Conservation (phyloP, 2,888 invertebrate species). For the Beris chalybata region DNA sequence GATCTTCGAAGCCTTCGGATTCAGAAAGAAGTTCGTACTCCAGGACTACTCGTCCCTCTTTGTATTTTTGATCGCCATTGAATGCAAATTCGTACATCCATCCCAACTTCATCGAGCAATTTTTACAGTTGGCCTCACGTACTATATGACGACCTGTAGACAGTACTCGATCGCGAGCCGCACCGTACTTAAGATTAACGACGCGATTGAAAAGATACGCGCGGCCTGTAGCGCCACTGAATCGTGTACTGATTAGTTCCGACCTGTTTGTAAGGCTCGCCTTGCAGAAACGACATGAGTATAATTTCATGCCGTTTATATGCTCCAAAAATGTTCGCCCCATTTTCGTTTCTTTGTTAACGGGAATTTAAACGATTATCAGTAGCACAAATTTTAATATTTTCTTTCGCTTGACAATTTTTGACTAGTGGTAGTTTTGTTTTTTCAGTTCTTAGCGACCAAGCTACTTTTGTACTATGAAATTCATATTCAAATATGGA, state of each 20-base stretch:
- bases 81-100: conserved; percentile 99
- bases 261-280: conserved; percentile 93
- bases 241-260: conserved; percentile 93
- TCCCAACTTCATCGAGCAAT: conserved; percentile 92
- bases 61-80: conserved; percentile 93
- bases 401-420: too few relatives aligned
- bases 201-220: conserved; percentile 96
- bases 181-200: conserved; percentile 92
- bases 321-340: conserved; percentile 93
- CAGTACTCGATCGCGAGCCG: conserved; percentile 96
- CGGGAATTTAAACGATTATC: too few relatives aligned
- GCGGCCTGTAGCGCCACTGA: conserved; percentile 96
- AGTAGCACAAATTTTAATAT: too few relatives aligned
- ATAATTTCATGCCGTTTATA: conserved; percentile 89
- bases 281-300: conserved; percentile 94
- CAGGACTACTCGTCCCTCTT: conserved; percentile 94
- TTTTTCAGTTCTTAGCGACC: too few relatives aligned
- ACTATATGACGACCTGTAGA: conserved; percentile 98
- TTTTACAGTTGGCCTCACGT: conserved; percentile 96
- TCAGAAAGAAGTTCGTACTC: conserved; percentile 95
- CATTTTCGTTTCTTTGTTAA: too few relatives aligned
- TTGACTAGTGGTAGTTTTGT: too few relatives aligned
- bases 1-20: conserved; percentile 72
- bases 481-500: too few relatives aligned
- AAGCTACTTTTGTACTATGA: too few relatives aligned